These are phyloP conservation scores for Struthidea cinerea DNA, from an alignment of 2,113 vertebrate species.

Conservation along the genomic window DNA sequence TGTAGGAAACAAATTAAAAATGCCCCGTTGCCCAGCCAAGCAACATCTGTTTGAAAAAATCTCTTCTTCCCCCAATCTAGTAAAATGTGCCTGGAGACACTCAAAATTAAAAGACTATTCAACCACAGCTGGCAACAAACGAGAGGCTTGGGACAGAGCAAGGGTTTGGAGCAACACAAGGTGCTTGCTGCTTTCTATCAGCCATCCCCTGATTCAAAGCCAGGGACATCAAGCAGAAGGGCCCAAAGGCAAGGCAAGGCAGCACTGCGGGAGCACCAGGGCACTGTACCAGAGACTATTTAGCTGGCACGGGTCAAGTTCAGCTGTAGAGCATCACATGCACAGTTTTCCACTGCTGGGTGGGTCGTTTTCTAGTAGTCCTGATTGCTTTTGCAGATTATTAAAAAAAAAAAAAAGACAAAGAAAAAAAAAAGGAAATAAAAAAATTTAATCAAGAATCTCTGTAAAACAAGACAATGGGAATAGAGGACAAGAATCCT, in stretches of 20 bases:
- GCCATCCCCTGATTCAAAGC: background rate
- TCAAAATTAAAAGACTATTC: background rate
- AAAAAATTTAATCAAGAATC: background rate
- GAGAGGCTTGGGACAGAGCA: background rate
- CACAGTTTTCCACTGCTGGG: background rate
- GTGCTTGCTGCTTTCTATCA: background rate
- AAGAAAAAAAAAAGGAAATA: too few relatives aligned
- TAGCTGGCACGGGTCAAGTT: background rate
- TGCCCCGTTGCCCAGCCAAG: background rate
- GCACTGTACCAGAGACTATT: background rate
- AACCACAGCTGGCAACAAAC: background rate
- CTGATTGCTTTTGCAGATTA: background rate
- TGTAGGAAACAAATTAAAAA: background rate
- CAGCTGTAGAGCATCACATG: background rate
- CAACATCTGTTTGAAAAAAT: background rate
- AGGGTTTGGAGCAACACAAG: background rate
- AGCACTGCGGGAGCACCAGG: background rate
- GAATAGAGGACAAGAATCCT: background rate
- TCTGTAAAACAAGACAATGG: background rate
- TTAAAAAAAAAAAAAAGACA: background rate
- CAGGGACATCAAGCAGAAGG: background rate
- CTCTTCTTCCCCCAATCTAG: background rate
- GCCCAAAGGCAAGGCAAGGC: background rate
- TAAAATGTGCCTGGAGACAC: background rate
- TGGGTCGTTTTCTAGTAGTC: background rate